Evolutionary conservation across 2,113 vertebrate genomes (phyloP), one percentile per base, ranked within the genome.

Genomic region (Bufo bufo): DNA sequence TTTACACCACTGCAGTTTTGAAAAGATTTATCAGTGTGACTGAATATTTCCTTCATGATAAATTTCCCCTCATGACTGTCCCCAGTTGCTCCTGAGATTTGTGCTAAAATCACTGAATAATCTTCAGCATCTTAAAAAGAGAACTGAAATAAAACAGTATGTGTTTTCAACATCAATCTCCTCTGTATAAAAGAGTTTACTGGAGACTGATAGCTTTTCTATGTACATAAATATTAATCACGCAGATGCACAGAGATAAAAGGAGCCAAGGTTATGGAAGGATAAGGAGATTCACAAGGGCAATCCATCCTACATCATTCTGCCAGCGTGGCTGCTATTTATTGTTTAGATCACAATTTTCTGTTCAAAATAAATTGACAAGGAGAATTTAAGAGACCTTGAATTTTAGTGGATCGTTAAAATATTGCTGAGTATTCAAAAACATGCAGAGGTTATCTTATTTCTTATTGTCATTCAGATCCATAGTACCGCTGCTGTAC

Each of bases 381-480:
- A 45, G 77, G 14, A 23, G 77, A 87, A 43, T 71, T 43, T 52
- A 17, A 71, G n/a, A 80, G 77, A 87, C 61, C 77, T 80, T 87
- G 85, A 87, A 9, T 8, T 71, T 45, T 56, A 79, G 47, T 20
- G 77, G 23, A 54, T 66, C 75, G 81, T 80, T 80, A n/a, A 71
- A 87, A 87, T 87, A 45, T 86, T 66, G 85, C 85, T 86, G 75
- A 20, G 75, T 61, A 52, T 49, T 78, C 59, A 66, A 43, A 86
- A 87, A 65, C 16, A 13, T 16, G 49, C 8, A 45, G 61, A 52
- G 33, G 49, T 80, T 80, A 56, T 87, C 47, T 14, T 87, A 87
- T 71, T 87, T 87, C 47, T 14, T 87, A 87, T 71, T 87, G 85
- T 47, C 23, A 71, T 87, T 86, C 85, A 66, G 61, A 66, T 86